Evolutionary conservation across 1,140 invertebrate species (phyloP), one percentile per base, ranked within the genome.

Genomic region (Trissolcus basalis): DNA sequence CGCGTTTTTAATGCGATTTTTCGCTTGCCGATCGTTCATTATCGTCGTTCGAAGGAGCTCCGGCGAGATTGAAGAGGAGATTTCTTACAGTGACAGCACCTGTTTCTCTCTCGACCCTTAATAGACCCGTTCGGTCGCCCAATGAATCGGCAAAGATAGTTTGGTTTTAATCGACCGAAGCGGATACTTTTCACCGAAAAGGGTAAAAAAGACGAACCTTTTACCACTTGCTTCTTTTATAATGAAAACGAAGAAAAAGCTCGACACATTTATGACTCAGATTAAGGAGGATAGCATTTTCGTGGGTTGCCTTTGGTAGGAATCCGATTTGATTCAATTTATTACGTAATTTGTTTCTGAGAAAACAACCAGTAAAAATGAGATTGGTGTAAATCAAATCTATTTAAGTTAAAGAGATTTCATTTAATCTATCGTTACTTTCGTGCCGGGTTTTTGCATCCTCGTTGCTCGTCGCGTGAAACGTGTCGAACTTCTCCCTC

Each of bases 1-100:
- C 63, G 51, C 61, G 33, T 70, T 74, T 68, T 74, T 74, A 67
- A 67, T 67, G 55, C 56, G 53, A 74, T 61, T 74, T 74, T 39
- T 48, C 35, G 44, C 53, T 48, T 39, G 33, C n/a, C 53, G 41
- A 64, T 51, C 59, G 53, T 72, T 72, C 69, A 59, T 72, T 72
- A 72, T 58, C 48, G 48, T 13, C 19, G 44, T 61, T 1, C 41
- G 19, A 27, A 41, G 39, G 12, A 49, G 43, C 55, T 49, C 32
- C 35, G 49, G n/a, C 19, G 14, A 60, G 65, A 69, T 60, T 59
- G 56, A 69, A 60, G 55, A 69, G 55, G 13, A 33, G 64, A 68
- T 69, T 69, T 69, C 49, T 69, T 48, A 60, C 65, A 69, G 15
- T 60, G 55, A 69, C 55, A 33, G 12, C 8, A 27, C 35, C 43